Base-by-base conservation (phyloP, 2,113 vertebrate species). In the Scomber colias region DNA sequence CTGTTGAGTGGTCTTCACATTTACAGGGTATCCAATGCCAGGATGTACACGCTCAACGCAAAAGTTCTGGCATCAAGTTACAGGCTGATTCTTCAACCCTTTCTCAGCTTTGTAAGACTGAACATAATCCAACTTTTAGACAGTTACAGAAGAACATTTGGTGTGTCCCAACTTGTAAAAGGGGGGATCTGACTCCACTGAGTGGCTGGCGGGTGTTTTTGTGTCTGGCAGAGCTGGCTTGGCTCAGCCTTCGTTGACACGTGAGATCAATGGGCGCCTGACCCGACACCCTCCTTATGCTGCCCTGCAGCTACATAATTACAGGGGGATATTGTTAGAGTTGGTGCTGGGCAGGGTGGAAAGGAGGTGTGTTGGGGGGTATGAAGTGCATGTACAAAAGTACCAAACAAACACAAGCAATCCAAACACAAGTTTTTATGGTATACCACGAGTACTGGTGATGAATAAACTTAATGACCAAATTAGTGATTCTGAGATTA, bases 301-400 rank as follows among this genome's bases (percentile, higher is more conserved):
- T 69, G 82, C 82, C 89, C 82, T 56, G 73, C 55, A 77, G 89
- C 82, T 54, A 75, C 75, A 27, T 68, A 71, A 84, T 75, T 77
- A 89, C 75, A 87, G 77, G 59, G 68, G 40, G 71, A 72, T 89
- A 89, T 84, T 91, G 87, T 91, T 79, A 71, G 89, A 85, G 63
- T 71, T 64, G 73, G 79, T 83, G 71, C 66, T 60, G 69, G 79
- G 79, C 53, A 69, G 66, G 77, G 45, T 63, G 77, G 76, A 3
- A 46, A 55, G 21, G 3, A 40, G 35, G 35, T 40, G 35, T 40
- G 35, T n/a, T 40, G 64, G 44, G 5, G 69, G 59, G 15, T 15
- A 19, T 21, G 53, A 21, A 64, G 35, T n/a, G n/a, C 21, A 54
- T 45, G 17, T 8, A 40, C 14, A 30, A 6, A 15, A 54, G 27